Percentiles rank a stretch among this genome's conserved stretches.
These are phyloP conservation scores for Sitobion miscanthi DNA, from an alignment of 1,140 invertebrate genomes.

Conservation along the genomic window DNA sequence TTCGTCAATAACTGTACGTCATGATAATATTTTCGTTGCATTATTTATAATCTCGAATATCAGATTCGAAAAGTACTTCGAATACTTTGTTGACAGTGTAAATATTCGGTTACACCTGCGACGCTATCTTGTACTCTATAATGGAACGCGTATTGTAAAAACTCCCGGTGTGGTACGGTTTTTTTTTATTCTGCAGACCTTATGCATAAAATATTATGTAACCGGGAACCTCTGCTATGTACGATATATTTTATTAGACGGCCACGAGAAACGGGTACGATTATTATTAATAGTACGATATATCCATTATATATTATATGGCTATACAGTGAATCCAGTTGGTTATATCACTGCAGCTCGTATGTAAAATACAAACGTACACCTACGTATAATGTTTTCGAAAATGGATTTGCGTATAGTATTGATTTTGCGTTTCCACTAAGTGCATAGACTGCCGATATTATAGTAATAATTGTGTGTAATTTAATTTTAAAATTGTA, in stretches of 20 bases:
- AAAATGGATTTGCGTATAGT: not conserved
- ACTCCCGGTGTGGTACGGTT: not conserved
- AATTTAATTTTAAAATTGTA: not conserved
- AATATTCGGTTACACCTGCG: not conserved
- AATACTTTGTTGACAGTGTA: not conserved
- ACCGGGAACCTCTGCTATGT: not conserved
- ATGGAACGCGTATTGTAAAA: not conserved
- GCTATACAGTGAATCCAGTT: not conserved
- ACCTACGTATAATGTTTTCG: not conserved
- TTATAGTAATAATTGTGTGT: not conserved
- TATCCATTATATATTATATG: not conserved
- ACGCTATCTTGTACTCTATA: not conserved
- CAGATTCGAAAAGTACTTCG: not conserved
- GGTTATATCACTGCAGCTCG: not conserved
- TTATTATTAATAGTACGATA: conserved; percentile 1
- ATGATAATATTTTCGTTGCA: not conserved
- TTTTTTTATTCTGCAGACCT: not conserved
- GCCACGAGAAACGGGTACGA: not conserved
- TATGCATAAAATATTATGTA: not conserved
- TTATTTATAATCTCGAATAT: not conserved
- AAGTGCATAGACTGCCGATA: not conserved
- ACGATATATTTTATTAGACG: not conserved
- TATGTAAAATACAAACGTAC: not conserved
- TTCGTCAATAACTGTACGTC: not conserved
- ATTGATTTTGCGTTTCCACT: not conserved